Base-by-base conservation (phyloP, 2,797 vertebrate species). In the Enteromius trimaculatus region DNA sequence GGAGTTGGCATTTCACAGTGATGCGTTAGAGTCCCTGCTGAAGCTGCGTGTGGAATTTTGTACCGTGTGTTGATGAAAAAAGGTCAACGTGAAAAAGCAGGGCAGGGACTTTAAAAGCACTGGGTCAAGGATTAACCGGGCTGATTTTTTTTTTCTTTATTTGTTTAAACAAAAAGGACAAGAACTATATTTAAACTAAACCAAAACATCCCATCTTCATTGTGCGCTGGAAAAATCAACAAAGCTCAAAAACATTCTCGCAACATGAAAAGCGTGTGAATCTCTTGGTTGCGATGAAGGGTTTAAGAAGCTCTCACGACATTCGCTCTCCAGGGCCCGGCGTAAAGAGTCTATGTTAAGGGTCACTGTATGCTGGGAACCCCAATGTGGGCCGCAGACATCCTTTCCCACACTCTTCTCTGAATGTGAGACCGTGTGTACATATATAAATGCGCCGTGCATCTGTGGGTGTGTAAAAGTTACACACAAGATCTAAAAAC, bases 401-500 rank as follows among this genome's bases (percentile, higher is more conserved):
- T 85, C 81, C 84, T 85, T 87, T 84, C 86, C 85, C 85, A 87
- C 85, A 80, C 78, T 85, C 77, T 49, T 5, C 77, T 78, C 80
- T 23, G 60, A 74, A 68, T 80, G 80, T 82, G 23, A 55, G 47
- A 39, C 19, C 3, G 75, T 85, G 77, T 62, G 31, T 66, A 39
- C 47, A 75, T 42, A 81, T 64, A 80, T 49, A n/a, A 29, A 44
- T 69, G 42, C 51, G 13, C 8, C 8, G 16, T 58, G 55, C 10
- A 49, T 58, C 17, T 66, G 66, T 82, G 86, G 53, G 72, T 68
- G 79, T 78, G 81, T 84, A 66, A 72, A 70, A 58, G 42, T 19
- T 37, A 23, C 76, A 79, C 66, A 77, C 68, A 39, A 68, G 75
- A 79, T 80, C 79, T 83, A 77, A 83, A 77, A 80, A 70, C 51